Evolutionary conservation across 2,113 vertebrate genomes (phyloP).

Genomic region (Pseudopodoces humilis): DNA sequence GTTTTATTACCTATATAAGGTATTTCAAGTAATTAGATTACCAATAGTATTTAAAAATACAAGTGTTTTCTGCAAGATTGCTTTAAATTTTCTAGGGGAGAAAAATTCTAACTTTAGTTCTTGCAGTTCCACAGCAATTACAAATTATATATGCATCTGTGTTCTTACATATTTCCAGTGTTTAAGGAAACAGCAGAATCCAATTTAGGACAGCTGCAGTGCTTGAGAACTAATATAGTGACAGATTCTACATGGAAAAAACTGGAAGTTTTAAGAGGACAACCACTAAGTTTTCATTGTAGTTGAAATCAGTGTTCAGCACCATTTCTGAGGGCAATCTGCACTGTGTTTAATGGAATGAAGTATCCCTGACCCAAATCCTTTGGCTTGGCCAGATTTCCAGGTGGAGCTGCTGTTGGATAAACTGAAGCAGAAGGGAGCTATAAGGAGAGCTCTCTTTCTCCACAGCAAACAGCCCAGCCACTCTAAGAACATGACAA

Average conservation of each 20-base stretch:
- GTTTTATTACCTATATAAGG: neutral
- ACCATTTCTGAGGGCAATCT: neutral
- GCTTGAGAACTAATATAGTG: neutral
- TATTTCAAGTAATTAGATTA: neutral
- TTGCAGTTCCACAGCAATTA: neutral
- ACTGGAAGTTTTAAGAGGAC: neutral
- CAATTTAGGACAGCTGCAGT: neutral
- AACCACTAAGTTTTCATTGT: neutral
- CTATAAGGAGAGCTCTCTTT: conserved; percentile 90
- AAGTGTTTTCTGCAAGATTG: neutral
- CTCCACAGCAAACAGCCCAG: conserved; percentile 77
- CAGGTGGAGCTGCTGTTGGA: conserved; percentile 91
- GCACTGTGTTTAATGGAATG: neutral
- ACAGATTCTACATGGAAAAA: neutral
- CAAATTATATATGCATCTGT: neutral
- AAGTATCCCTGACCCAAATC: neutral
- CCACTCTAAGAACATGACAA: conserved; percentile 88
- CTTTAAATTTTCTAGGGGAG: neutral
- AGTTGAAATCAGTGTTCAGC: neutral
- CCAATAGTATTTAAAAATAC: neutral
- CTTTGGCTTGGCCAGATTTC: conserved; percentile 81
- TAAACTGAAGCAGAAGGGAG: conserved; percentile 94
- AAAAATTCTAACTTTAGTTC: neutral
- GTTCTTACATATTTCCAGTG: neutral
- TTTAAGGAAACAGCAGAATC: neutral